phyloP scores from a whole-genome alignment of 2,113 vertebrate species.

The Okapia johnstoni region DNA sequence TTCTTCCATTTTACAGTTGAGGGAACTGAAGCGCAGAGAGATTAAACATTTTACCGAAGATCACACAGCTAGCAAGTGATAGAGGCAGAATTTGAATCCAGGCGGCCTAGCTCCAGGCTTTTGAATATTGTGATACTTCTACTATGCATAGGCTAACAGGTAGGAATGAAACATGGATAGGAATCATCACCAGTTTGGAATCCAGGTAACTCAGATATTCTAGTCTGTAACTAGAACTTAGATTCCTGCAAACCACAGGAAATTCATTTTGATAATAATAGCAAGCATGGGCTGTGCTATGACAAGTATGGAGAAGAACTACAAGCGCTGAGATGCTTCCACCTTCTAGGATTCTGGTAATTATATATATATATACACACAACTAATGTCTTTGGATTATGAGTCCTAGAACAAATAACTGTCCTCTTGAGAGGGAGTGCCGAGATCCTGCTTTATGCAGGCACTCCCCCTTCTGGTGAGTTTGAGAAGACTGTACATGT shows the following conservation, averaged over 20 bases:
- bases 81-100: not conserved
- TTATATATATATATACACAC: not conserved
- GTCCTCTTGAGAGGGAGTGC: not conserved
- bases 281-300: not conserved
- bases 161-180: not conserved
- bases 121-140: not conserved
- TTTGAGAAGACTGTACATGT: not conserved
- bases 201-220: not conserved
- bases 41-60: not conserved
- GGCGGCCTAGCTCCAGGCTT: not conserved
- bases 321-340: not conserved
- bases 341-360: not conserved
- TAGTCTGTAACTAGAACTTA: not conserved
- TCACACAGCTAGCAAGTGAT: not conserved
- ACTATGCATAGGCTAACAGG: not conserved
- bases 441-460: not conserved
- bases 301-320: not conserved
- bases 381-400: not conserved
- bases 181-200: not conserved
- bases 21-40: not conserved
- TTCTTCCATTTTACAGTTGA: not conserved
- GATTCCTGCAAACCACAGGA: not conserved
- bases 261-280: not conserved
- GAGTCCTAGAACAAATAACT: not conserved
- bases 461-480: constrained; percentile 47